Evolutionary conservation across 2,888 invertebrate species (phyloP).

Genomic region (Clepsis dumicolana): DNA sequence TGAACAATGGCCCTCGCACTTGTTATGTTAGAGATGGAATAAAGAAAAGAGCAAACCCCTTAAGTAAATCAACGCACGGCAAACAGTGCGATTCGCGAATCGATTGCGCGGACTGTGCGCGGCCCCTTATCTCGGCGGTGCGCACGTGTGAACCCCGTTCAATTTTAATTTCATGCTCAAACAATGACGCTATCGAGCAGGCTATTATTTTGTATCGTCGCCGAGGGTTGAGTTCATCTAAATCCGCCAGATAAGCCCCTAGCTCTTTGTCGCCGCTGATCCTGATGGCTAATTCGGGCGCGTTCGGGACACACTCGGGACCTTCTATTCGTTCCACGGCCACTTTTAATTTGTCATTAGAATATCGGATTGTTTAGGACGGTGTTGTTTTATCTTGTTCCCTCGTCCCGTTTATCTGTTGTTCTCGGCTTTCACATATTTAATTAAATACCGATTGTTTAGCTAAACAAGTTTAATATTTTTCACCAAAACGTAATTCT

Average conservation of each 20-base stretch:
- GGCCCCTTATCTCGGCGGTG: slow-evolving; percentile 81
- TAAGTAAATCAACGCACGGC: slow-evolving; percentile 73
- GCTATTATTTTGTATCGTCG: slow-evolving; percentile 84
- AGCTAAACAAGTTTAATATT: slow-evolving; percentile 63
- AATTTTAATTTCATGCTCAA: slow-evolving; percentile 87
- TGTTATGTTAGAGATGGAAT: slow-evolving; percentile 66
- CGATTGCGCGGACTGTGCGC: slow-evolving; percentile 65
- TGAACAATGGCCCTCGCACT: slow-evolving; percentile 63
- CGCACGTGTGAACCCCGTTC: slow-evolving; percentile 86
- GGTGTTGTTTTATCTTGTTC: slow-evolving; percentile 61
- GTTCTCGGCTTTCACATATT: slow-evolving; percentile 61
- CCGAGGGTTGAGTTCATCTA: slow-evolving; percentile 84
- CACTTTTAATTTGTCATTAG: slow-evolving; percentile 73
- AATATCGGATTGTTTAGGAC: slow-evolving; percentile 68
- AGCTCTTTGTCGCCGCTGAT: slow-evolving; percentile 78
- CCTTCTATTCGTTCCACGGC: slow-evolving; percentile 52
- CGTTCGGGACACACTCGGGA: slow-evolving; percentile 48
- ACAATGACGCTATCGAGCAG: slow-evolving; percentile 84
- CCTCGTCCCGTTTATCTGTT: slow-evolving; percentile 59
- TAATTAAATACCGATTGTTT: slow-evolving; percentile 66
- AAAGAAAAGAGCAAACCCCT: slow-evolving; percentile 81
- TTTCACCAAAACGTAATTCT: slow-evolving; percentile 60
- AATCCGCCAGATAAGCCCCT: slow-evolving; percentile 81
- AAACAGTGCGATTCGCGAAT: slow-evolving; percentile 74
- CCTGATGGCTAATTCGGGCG: slow-evolving; percentile 79